Base-by-base conservation (phyloP, 2,888 invertebrate genomes). In the Lasioglossum calceatum region DNA sequence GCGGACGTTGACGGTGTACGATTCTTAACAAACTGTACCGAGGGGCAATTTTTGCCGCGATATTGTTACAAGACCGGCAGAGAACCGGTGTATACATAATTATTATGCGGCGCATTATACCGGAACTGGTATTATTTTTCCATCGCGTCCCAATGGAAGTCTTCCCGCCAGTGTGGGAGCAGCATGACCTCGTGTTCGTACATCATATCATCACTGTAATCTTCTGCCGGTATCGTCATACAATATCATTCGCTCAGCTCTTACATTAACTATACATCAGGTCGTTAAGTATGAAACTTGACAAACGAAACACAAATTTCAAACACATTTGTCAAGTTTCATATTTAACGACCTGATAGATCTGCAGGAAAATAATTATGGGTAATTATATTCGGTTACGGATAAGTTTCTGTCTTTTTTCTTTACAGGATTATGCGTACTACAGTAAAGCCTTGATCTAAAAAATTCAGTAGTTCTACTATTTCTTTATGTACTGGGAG, bases 51-150 rank as follows among this genome's bases (percentile, higher is more conserved):
- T 81, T 82, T 79, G 75, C 36, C 77, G 67, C 16, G 81, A 87
- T 87, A 85, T 86, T 88, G 78, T 81, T 85, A 80, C 70, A 42
- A 81, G 77, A 81, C 84, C 86, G 80, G 81, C 74, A 84, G 75
- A 88, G 85, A 86, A 85, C 78, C 83, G 80, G 79, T 87, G 84
- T 86, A 80, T 74, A 47, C 75, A 61, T 79, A 83, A 89, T 88
- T 87, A 88, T 91, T 89, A 85, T 89, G 86, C 85, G 74, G 81
- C 54, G 47, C 81, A 86, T 91, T 91, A 90, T 90, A 81, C 80
- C 87, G 86, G 79, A 81, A 77, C 89, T 87, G 70, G 82, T 87
- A 87, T 87, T 84, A 86, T 88, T 85, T 87, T 89, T 87, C 81
- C 84, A 82, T 84, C 77, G 74, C 36, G 50, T 79, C 67, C 67